Evolutionary conservation across 2,888 invertebrate species (phyloP), one percentile per base, ranked within the genome.

Genomic region (Patella pellucida): DNA sequence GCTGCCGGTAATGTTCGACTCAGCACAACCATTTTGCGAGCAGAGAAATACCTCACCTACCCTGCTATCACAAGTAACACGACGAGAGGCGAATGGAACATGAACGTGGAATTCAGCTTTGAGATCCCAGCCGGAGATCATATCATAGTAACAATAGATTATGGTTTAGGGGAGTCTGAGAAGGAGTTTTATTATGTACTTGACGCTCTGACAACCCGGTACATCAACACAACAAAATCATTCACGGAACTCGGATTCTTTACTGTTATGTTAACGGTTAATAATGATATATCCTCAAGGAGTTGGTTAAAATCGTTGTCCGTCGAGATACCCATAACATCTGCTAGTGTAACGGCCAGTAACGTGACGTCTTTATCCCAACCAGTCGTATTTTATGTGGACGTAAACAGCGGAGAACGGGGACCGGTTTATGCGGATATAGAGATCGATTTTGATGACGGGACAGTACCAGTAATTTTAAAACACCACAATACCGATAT

Each of bases 311-410:
- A 83, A 69, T 79, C 85, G 7, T 82, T 89, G 5, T 87, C 88
- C 1, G 86, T 90, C 4, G 89, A 90, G 74, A 85, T 89, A n/a
- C 86, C 86, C 0, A 77, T 90, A n/a, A 77, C 56, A 11, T 77
- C 75, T 11, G 83, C 87, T 1, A 52, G 68, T 12, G 78, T 85
- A 2, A 71, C 54, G 23, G 81, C 85, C 1, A 72, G 68, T 19
- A 85, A 88, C 74, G 81, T 87, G 27, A 86, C 85, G 0, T 78
- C 84, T 23, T 83, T 87, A 52, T 79, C 82, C 9, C 71, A 78
- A 3, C 82, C 85, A 0, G 85, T 87, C 0, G 51, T 52, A 12
- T 82, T 90, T 52, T 74, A 77, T 1, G 81, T 90, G 7, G 81
- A 83, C 19, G 75, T 89, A 4, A 89, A 90, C 79, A 76, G 75